These are phyloP conservation scores for Solenopsis fugax DNA, from an alignment of 1,140 invertebrate species.

Conservation along the genomic window DNA sequence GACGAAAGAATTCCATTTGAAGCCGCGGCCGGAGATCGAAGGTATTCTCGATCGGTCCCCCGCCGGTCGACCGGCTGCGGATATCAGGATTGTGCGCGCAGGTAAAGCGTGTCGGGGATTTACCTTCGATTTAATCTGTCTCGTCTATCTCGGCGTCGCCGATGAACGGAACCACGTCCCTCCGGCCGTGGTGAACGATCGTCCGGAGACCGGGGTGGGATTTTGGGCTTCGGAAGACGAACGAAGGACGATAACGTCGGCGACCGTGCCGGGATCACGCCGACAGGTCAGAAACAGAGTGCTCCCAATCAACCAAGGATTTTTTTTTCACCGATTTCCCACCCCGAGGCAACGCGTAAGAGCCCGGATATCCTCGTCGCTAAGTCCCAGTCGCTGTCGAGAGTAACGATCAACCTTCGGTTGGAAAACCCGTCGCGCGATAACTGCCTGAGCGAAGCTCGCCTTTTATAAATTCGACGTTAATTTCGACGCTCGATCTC, in stretches of 20 bases:
- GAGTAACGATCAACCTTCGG: conserved; percentile 43
- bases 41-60: conserved; percentile 27
- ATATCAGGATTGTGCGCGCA: conserved; percentile 22
- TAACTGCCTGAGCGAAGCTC: conserved; percentile 27
- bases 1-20: conserved; percentile 53
- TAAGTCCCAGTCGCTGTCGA: conserved; percentile 27
- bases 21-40: conserved; percentile 46
- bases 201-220: conserved; percentile 19
- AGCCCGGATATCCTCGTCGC: conserved; percentile 12
- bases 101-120: conserved; percentile 63
- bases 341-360: not conserved
- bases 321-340: conserved; percentile 56
- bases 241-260: conserved; percentile 73
- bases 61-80: conserved; percentile 9
- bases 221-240: conserved; percentile 71
- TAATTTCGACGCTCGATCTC: conserved; percentile 63
- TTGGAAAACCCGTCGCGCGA: conserved; percentile 26
- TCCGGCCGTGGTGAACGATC: conserved; percentile 56
- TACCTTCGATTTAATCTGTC: conserved; percentile 72
- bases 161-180: conserved; percentile 61
- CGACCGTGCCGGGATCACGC: conserved; percentile 63
- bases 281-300: conserved; percentile 73
- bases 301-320: conserved; percentile 70
- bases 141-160: conserved; percentile 55
- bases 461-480: conserved; percentile 56